These are phyloP conservation scores for Cephalotes varians DNA, from an alignment of 2,888 invertebrate species.

Conservation along the genomic window DNA sequence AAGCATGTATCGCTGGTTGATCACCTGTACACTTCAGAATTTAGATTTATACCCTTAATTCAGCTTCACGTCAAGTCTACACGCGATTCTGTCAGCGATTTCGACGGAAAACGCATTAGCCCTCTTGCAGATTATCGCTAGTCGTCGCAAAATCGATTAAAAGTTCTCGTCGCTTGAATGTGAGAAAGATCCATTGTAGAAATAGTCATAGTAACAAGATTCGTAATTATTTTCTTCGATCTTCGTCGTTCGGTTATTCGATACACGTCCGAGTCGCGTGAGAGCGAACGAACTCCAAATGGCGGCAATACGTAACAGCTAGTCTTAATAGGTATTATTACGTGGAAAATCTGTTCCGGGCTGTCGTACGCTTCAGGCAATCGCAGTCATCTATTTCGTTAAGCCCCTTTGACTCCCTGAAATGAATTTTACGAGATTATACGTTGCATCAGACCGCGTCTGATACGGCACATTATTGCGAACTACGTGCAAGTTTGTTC, in stretches of 20 bases:
- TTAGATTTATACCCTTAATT: background rate
- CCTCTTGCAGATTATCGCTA: background rate
- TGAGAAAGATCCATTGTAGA: constrained; percentile 13
- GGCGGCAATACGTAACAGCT: constrained; percentile 51
- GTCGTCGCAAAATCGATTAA: background rate
- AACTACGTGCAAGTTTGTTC: constrained; percentile 43
- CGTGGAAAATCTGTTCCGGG: constrained; percentile 46
- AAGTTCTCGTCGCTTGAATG: background rate
- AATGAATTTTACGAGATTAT: constrained; percentile 54
- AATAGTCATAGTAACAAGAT: constrained; percentile 38
- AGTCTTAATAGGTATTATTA: constrained; percentile 56
- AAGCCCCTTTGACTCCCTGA: constrained; percentile 51
- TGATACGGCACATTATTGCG: constrained; percentile 46
- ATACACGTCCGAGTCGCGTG: constrained; percentile 16
- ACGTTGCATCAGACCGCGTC: constrained; percentile 42
- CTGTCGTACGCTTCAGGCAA: constrained; percentile 43
- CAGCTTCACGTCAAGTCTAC: background rate
- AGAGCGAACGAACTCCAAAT: constrained; percentile 32
- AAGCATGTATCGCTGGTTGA: constrained; percentile 23
- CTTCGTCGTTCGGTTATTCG: constrained; percentile 56
- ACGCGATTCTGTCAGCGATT: background rate
- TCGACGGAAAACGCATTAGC: background rate
- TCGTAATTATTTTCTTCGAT: constrained; percentile 66
- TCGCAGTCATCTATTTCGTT: constrained; percentile 49
- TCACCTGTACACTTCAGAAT: background rate